These are phyloP conservation scores for Germaria angustata DNA, from an alignment of 2,888 invertebrate genomes.

Conservation along the genomic window DNA sequence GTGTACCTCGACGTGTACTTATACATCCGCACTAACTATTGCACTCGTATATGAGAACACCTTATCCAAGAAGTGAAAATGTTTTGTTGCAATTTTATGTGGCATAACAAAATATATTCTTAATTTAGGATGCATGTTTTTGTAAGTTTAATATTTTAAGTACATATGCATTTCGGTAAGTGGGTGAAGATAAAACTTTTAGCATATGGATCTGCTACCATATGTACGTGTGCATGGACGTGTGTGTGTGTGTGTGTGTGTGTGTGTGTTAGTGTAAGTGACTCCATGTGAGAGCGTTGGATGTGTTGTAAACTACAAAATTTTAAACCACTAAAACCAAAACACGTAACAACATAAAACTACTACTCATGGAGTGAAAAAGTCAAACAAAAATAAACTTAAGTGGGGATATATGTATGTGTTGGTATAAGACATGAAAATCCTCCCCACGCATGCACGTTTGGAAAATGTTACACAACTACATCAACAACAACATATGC, in stretches of 20 bases:
- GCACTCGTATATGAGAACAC: neutral
- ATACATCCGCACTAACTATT: too few relatives aligned
- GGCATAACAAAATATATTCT: constrained; percentile 35
- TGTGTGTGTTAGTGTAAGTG: neutral
- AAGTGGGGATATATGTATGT: neutral
- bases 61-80: neutral
- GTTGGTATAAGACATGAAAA: neutral
- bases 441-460: neutral
- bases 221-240: neutral
- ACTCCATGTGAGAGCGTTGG: neutral
- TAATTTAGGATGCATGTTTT: constrained; percentile 9
- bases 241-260: neutral
- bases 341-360: constrained; percentile 58
- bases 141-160: constrained; percentile 17
- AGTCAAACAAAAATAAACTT: constrained; percentile 46
- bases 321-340: constrained; percentile 57
- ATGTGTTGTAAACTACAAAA: constrained; percentile 46
- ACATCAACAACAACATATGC: neutral
- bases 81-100: neutral
- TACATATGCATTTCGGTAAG: constrained; percentile 15
- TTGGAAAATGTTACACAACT: neutral
- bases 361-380: constrained; percentile 50
- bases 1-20: neutral
- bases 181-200: constrained; percentile 15
- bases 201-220: neutral